phyloP scores from a whole-genome alignment of 2,113 vertebrate species.

The Scophthalmus maximus region DNA sequence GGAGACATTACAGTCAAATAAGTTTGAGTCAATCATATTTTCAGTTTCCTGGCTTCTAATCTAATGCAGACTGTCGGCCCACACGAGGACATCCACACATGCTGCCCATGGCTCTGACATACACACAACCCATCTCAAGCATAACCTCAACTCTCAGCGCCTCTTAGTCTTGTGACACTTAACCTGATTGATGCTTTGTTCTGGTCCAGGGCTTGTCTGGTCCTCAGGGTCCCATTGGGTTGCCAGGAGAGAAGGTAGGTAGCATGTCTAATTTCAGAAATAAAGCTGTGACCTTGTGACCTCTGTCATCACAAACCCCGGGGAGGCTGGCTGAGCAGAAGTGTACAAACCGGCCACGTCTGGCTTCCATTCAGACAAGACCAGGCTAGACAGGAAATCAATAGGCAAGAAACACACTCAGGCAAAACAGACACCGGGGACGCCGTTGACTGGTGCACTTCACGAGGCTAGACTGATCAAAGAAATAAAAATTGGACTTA shows the following conservation, averaged over 20 bases:
- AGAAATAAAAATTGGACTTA: slow-evolving; percentile 42
- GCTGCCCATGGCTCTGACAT: not conserved
- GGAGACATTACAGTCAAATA: not conserved
- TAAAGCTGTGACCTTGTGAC: slow-evolving; percentile 65
- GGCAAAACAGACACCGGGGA: slow-evolving; percentile 38
- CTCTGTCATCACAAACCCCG: slow-evolving; percentile 58
- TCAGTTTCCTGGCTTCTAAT: not conserved
- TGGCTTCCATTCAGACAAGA: slow-evolving; percentile 63
- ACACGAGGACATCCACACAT: not conserved
- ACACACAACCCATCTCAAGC: not conserved
- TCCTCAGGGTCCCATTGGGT: slow-evolving; percentile 89
- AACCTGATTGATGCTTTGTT: slow-evolving; percentile 65
- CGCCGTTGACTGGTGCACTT: slow-evolving; percentile 16
- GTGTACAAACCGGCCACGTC: slow-evolving; percentile 42
- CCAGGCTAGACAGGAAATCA: slow-evolving; percentile 74
- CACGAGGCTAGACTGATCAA: slow-evolving; percentile 25
- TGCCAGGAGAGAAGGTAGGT: slow-evolving; percentile 92
- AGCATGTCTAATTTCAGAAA: slow-evolving; percentile 60
- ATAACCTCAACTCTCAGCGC: not conserved
- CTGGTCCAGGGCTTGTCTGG: slow-evolving; percentile 87
- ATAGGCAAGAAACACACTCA: slow-evolving; percentile 67
- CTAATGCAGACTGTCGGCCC: not conserved
- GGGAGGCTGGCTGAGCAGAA: slow-evolving; percentile 35
- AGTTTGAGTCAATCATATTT: slow-evolving; percentile 14
- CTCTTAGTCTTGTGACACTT: slow-evolving; percentile 36